These are phyloP conservation scores for Tympanoctomys barrerae DNA, from an alignment of 2,797 vertebrate species.

Conservation along the genomic window DNA sequence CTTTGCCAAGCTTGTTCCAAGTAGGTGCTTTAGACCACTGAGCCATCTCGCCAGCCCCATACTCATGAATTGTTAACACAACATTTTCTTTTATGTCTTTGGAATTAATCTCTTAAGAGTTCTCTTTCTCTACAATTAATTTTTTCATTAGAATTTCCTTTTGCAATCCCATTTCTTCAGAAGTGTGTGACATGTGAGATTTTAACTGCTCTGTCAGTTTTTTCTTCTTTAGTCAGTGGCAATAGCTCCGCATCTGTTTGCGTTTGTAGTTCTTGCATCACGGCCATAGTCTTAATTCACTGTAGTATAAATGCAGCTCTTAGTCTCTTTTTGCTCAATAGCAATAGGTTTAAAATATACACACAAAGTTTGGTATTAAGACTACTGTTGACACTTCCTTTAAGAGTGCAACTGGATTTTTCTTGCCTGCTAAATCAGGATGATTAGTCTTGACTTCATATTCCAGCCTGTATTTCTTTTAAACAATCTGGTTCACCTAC, in stretches of 20 bases:
- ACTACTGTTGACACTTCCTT: slow-evolving; percentile 90
- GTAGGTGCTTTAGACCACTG: too few species aligned
- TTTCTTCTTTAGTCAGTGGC: background rate
- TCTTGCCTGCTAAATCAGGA: background rate
- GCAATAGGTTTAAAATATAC: slow-evolving; percentile 89
- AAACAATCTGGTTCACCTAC: background rate
- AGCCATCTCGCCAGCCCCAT: too few species aligned
- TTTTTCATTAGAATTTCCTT: background rate
- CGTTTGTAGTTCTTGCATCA: slow-evolving; percentile 89
- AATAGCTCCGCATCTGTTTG: slow-evolving; percentile 86
- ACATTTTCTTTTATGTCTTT: background rate
- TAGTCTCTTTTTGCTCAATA: slow-evolving; percentile 91
- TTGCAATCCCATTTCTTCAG: background rate
- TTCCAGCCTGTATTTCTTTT: background rate
- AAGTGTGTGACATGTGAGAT: background rate
- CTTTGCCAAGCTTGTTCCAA: too few species aligned
- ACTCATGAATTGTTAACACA: background rate
- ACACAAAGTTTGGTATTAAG: slow-evolving; percentile 90
- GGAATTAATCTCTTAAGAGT: background rate
- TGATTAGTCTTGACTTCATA: background rate
- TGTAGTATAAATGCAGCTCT: slow-evolving; percentile 89
- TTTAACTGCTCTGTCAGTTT: background rate
- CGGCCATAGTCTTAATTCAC: slow-evolving; percentile 87
- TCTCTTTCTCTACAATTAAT: background rate
- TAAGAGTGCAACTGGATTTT: background rate